Conservation (phyloP, 2,113 vertebrate genomes). For the Triplophysa rosa region DNA sequence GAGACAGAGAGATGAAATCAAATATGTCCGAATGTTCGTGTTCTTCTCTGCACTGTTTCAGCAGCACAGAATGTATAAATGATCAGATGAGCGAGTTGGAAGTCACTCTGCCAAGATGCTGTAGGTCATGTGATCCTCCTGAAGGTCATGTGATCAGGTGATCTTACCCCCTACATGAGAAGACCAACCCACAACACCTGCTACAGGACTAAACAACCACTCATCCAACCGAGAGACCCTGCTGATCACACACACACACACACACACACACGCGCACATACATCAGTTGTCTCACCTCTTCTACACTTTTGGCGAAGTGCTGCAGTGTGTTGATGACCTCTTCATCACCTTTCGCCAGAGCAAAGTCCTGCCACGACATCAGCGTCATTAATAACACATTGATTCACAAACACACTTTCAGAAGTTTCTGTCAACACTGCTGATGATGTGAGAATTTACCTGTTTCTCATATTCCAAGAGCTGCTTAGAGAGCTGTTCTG, state of each 20-base stretch:
- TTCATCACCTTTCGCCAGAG: slow-evolving; percentile 95
- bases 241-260: not conserved
- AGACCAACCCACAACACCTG: not conserved
- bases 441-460: slow-evolving; percentile 67
- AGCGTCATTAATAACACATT: not conserved
- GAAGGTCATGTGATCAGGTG: slow-evolving; percentile 12
- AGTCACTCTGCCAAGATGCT: not conserved
- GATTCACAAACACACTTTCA: not conserved
- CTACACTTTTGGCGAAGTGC: slow-evolving; percentile 89
- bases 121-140: not conserved
- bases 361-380: slow-evolving; percentile 83
- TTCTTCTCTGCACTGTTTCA: no score
- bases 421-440: not conserved
- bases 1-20: not conserved
- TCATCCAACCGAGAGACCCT: not conserved
- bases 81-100: not conserved
- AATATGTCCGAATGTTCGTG: no score
- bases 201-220: not conserved
- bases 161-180: not conserved
- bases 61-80: not conserved
- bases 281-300: slow-evolving; percentile 81
- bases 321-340: slow-evolving; percentile 93
- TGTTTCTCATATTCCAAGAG: slow-evolving; percentile 94
- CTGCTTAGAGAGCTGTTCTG: slow-evolving; percentile 91
- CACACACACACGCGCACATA: no score